Evolutionary conservation across 35 echinoderm and acorn worm species (phyloP).

Genomic region (Acanthaster planci): DNA sequence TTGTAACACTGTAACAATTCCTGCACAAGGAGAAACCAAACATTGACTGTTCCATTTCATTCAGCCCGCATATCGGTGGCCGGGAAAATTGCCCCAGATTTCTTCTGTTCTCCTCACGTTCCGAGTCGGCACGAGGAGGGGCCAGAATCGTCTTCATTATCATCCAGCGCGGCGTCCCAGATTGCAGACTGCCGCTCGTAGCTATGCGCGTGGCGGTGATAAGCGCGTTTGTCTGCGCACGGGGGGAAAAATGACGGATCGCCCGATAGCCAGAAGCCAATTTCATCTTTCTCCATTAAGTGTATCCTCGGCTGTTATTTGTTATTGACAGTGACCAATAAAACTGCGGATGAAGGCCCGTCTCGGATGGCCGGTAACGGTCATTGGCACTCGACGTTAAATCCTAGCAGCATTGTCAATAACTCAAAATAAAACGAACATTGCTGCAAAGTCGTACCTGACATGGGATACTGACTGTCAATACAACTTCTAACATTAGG

Average conservation of each 20-base stretch:
- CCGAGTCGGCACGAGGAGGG: background rate
- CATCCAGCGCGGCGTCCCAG: constrained; percentile 2
- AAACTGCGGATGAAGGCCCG: background rate
- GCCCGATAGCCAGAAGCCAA: background rate
- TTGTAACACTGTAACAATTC: background rate
- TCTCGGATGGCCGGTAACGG: background rate
- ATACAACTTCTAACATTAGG: too few species aligned
- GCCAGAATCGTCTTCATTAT: constrained; percentile 5
- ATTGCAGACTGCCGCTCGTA: background rate
- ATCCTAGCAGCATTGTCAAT: too few species aligned
- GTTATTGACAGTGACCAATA: constrained; percentile 2
- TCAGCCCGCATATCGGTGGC: background rate
- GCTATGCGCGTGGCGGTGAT: background rate
- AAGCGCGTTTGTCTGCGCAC: background rate
- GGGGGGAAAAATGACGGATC: background rate
- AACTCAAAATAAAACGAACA: too few species aligned
- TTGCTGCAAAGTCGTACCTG: too few species aligned
- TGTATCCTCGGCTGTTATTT: background rate
- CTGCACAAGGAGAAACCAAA: background rate
- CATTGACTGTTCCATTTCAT: background rate
- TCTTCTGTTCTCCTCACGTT: background rate
- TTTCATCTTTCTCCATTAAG: constrained; percentile 1
- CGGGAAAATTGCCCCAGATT: constrained; percentile 13
- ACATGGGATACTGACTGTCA: too few species aligned
- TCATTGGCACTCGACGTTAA: too few species aligned